Evolutionary conservation across 2,888 invertebrate genomes (phyloP).

Genomic region (Crepidodera aurea): DNA sequence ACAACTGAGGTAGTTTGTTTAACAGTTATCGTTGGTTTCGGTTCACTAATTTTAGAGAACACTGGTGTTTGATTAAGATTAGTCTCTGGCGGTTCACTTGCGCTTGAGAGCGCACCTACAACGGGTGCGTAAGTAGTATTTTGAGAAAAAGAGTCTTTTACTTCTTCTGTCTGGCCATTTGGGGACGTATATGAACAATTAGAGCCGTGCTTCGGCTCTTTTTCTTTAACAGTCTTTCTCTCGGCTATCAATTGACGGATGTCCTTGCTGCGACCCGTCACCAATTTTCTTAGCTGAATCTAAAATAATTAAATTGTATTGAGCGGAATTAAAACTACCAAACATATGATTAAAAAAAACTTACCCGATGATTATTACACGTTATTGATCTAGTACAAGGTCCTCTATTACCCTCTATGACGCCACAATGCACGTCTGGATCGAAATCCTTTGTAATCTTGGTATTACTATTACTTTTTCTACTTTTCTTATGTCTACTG

Average conservation of each 20-base stretch:
- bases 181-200: constrained; percentile 47
- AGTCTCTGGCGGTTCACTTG: constrained; percentile 39
- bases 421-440: constrained; percentile 85
- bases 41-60: constrained; percentile 38
- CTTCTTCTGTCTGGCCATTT: constrained; percentile 43
- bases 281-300: constrained; percentile 54
- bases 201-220: constrained; percentile 45
- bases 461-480: constrained; percentile 46
- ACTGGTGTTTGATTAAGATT: constrained; percentile 42
- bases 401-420: constrained; percentile 72
- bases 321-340: not conserved
- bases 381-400: constrained; percentile 84
- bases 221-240: constrained; percentile 53
- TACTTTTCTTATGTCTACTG: constrained; percentile 38
- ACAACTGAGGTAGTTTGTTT: constrained; percentile 44
- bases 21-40: constrained; percentile 31
- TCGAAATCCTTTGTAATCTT: constrained; percentile 69
- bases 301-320: constrained; percentile 34
- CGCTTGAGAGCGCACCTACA: constrained; percentile 46
- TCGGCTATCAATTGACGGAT: constrained; percentile 53
- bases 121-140: constrained; percentile 48
- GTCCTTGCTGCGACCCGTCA: constrained; percentile 54
- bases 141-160: constrained; percentile 45
- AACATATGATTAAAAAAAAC: constrained; percentile 7
- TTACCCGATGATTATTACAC: constrained; percentile 59